Conservation (phyloP, 2,113 vertebrate genomes). For the Martes martes region DNA sequence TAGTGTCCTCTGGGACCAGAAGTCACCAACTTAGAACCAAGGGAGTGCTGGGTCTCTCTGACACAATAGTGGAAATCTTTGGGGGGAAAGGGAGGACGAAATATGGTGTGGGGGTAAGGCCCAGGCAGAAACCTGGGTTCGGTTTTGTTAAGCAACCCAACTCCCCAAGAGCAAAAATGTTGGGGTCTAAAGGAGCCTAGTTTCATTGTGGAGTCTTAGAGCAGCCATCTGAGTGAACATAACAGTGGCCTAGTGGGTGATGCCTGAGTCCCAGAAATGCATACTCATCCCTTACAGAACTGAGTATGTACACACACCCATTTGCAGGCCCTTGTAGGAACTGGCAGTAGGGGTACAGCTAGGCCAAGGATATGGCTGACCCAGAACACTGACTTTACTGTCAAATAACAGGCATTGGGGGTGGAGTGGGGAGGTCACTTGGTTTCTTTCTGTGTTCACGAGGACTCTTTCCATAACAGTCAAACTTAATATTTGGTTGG, state of each 20-base stretch:
- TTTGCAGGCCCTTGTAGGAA: no score
- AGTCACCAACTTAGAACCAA: not conserved
- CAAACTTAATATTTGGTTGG: conserved; percentile 95
- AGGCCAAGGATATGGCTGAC: not conserved
- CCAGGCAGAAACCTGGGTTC: not conserved
- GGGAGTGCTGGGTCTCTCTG: not conserved
- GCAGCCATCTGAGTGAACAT: not conserved
- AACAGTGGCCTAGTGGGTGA: not conserved
- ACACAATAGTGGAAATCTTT: not conserved
- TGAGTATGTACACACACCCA: not conserved
- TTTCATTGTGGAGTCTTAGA: not conserved
- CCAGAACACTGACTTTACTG: not conserved
- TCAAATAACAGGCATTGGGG: not conserved
- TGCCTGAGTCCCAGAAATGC: not conserved
- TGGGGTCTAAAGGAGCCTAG: not conserved
- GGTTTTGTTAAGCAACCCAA: not conserved
- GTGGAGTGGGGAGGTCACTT: not conserved
- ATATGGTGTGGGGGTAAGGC: no score
- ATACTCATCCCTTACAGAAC: not conserved
- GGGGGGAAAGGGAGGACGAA: not conserved
- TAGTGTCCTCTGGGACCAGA: not conserved
- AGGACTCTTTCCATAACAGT: conserved; percentile 82
- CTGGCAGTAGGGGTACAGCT: no score
- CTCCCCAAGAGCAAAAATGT: not conserved
- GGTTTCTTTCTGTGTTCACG: not conserved